Base-by-base conservation (phyloP, 2,113 vertebrate species). In the Pipa parva region DNA sequence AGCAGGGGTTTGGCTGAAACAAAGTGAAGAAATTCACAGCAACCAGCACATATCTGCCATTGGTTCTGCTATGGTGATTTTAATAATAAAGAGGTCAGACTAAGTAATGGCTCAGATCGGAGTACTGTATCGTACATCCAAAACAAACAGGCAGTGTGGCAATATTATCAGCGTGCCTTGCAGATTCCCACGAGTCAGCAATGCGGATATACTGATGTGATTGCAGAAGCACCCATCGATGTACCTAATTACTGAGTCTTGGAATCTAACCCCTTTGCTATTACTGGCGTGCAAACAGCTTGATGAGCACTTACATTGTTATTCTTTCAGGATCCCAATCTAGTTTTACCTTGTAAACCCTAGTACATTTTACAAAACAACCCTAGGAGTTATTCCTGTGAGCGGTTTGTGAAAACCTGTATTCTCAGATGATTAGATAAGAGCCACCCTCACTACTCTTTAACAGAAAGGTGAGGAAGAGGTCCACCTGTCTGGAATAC, bases 41-140 rank as follows among this genome's bases (percentile, higher is more conserved):
- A 46, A 17, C 3, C 18, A 18, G 46, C 6, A 24, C 7, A 49
- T 71, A 55, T 63, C 63, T 50, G 33, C 68, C n/a, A 45, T 73
- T 67, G 74, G 45, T 63, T 77, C 72, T 27, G 69, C 45, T 78
- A 60, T 75, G 65, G 72, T 49, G 0, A 75, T 50, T 79, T 88
- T 18, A 57, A 78, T 71, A 66, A 81, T 75, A 77, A 77, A 84
- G 83, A 85, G 85, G 84, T 82, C 84, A 82, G 70, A 64, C 59
- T 71, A 83, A 76, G 62, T 71, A 51, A 80, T 73, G 70, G 60
- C 74, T 71, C 55, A 68, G 45, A 69, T 72, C 59, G 52, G 21
- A 11, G 50, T 76, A 46, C 73, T 22, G 17, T 71, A 71, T 27
- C 68, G 28, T 0, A 13, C 74, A 59, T 75, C 79, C 85, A 83